Base-by-base conservation (phyloP, 1,140 invertebrate species). In the Drosophila kurseongensis region DNA sequence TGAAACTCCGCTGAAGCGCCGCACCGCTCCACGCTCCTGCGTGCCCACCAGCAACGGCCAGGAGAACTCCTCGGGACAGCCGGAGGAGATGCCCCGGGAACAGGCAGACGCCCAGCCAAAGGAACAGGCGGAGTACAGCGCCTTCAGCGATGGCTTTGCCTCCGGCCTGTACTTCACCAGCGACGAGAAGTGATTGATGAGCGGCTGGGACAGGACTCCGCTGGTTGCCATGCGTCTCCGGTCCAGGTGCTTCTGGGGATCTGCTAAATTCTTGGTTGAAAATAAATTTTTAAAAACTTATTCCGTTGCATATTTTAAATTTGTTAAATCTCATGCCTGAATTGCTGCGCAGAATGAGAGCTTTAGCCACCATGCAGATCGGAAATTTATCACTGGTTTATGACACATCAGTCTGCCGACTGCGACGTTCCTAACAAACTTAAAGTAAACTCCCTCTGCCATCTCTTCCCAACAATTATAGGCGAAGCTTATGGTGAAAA, bases 141-240 rank as follows among this genome's bases (percentile, higher is more conserved):
- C 61, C 18, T 76, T 82, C 27, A 71, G 59, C 7, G 83, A 86
- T 27, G 75, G 80, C 38, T 88, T 83, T 13, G 58, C 78, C 36
- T 76, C 83, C 3, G 82, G 80, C 3, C 38, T 86, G 55, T 86
- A 60, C n/a, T 81, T 75, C 9, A 58, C 63, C 35, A 44, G 69
- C 13, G 48, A 52, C 6, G 62, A 66, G 0, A 50, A 78, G 8
- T 79, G n/a, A 67, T 4, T 2, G 40, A 2, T 18, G 10, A 18
- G 3, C 18, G 13, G n/a, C 23, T 10, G 27, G 27, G 12, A 29
- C 7, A 13, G 40, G 23, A 8, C 1, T 12, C 10, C 1, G 23
- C 23, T 23, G 23, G 23, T 23, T 23, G 23, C 23, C 23, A 23
- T 23, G 23, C 23, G 13, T 13, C 23, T 9, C 23, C 13, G 38